A percentile compares a stretch with the other conserved stretches of the same genome.
Conservation (phyloP, 35 echinoderm and acorn worm species). For the Ptychodera flava region DNA sequence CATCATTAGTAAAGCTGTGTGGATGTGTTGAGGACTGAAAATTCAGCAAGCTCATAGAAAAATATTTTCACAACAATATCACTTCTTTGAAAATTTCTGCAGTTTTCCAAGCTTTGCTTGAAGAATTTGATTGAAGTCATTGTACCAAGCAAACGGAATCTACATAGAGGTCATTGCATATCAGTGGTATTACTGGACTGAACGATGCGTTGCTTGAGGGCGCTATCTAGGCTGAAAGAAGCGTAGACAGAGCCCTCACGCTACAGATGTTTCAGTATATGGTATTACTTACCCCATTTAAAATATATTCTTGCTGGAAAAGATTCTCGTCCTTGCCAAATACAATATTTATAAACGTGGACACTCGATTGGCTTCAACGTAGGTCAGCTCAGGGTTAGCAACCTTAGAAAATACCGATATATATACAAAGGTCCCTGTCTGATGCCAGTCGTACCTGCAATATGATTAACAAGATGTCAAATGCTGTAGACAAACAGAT, state of each 20-base stretch:
- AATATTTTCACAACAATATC: too few species aligned
- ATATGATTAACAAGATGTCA: not conserved
- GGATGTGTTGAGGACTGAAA: too few species aligned
- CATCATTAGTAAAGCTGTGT: too few species aligned
- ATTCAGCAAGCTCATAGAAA: too few species aligned
- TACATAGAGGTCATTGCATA: not conserved
- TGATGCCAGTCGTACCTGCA: conserved; percentile 98
- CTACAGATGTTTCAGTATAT: not conserved
- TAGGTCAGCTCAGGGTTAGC: conserved; percentile 42
- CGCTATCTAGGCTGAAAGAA: not conserved
- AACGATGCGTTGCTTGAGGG: not conserved
- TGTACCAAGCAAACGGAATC: too few species aligned
- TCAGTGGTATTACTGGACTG: not conserved
- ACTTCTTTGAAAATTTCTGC: too few species aligned
- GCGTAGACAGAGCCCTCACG: not conserved
- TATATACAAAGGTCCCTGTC: conserved; percentile 43
- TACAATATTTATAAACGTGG: conserved; percentile 39
- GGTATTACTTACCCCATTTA: conserved; percentile 69
- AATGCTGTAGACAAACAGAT: too few species aligned
- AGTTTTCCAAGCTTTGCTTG: too few species aligned
- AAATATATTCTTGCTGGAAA: conserved; percentile 50
- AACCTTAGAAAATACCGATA: conserved; percentile 86
- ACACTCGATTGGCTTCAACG: conserved; percentile 53
- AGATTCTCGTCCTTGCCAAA: conserved; percentile 57
- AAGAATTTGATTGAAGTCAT: too few species aligned